These are phyloP conservation scores for Oreotrochilus melanogaster DNA, from an alignment of 2,113 vertebrate genomes.

Conservation along the genomic window DNA sequence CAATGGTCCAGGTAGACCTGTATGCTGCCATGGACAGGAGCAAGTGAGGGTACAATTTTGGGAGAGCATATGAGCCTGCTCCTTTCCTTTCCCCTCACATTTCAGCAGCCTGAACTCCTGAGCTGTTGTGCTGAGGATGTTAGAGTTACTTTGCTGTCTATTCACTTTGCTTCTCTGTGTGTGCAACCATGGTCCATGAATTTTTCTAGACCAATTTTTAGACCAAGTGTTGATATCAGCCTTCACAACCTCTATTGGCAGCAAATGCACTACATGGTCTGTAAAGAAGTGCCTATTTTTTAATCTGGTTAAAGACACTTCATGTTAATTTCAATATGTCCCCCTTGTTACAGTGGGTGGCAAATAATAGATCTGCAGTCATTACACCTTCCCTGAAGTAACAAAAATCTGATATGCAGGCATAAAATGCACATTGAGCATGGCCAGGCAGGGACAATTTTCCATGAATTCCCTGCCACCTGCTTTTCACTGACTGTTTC, in stretches of 20 bases:
- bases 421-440: neutral
- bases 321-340: neutral
- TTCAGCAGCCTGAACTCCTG: neutral
- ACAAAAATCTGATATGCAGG: neutral
- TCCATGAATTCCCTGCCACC: neutral
- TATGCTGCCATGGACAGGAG: neutral
- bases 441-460: neutral
- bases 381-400: neutral
- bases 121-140: neutral
- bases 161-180: neutral
- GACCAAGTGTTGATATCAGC: neutral
- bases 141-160: neutral
- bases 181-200: neutral
- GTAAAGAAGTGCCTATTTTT: neutral
- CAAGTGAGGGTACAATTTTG: neutral
- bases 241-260: neutral
- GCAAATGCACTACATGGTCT: neutral
- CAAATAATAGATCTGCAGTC: neutral
- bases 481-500: neutral
- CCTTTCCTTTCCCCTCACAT: neutral
- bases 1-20: neutral
- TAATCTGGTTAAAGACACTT: neutral
- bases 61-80: neutral
- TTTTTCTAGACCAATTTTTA: neutral
- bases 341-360: neutral